These are phyloP conservation scores for Gephyroberyx darwinii DNA, from an alignment of 2,797 vertebrate species.

Conservation along the genomic window DNA sequence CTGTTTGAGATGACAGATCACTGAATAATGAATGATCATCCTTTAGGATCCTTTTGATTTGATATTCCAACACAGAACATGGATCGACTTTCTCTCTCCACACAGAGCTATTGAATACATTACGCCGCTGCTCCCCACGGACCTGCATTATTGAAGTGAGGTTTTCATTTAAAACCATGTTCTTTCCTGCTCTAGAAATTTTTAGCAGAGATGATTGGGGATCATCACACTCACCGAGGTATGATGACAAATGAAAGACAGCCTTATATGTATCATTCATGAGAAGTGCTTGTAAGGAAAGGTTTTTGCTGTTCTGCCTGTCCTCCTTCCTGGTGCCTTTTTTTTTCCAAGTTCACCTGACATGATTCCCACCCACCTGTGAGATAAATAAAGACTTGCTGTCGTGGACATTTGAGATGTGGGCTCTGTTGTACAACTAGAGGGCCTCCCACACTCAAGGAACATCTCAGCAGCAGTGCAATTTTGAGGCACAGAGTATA, in stretches of 20 bases:
- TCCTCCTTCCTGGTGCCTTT: not conserved
- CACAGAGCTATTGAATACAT: slow-evolving; percentile 27
- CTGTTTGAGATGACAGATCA: slow-evolving; percentile 36
- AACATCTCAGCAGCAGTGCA: no score
- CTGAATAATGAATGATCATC: slow-evolving; percentile 57
- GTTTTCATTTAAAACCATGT: slow-evolving; percentile 31
- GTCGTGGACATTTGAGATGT: not conserved
- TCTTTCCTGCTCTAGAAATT: slow-evolving; percentile 27
- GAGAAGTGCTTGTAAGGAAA: slow-evolving; percentile 1
- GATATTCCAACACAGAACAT: slow-evolving; percentile 25
- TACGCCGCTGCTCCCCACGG: slow-evolving; percentile 6
- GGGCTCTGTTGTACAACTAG: no score
- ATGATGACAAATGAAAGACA: slow-evolving; percentile 7
- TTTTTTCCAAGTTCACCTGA: not conserved
- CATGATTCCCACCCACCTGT: not conserved
- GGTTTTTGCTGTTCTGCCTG: not conserved
- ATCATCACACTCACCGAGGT: not conserved
- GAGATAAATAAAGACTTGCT: not conserved
- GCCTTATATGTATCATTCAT: slow-evolving; percentile 49
- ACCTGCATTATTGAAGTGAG: slow-evolving; percentile 56
- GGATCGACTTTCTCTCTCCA: not conserved
- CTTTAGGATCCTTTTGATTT: slow-evolving; percentile 41
- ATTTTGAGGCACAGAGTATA: no score
- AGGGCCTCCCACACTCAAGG: no score
- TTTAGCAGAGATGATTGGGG: slow-evolving; percentile 17